Evolutionary conservation across 2,888 invertebrate species (phyloP).

Genomic region (Portevinia maculata): DNA sequence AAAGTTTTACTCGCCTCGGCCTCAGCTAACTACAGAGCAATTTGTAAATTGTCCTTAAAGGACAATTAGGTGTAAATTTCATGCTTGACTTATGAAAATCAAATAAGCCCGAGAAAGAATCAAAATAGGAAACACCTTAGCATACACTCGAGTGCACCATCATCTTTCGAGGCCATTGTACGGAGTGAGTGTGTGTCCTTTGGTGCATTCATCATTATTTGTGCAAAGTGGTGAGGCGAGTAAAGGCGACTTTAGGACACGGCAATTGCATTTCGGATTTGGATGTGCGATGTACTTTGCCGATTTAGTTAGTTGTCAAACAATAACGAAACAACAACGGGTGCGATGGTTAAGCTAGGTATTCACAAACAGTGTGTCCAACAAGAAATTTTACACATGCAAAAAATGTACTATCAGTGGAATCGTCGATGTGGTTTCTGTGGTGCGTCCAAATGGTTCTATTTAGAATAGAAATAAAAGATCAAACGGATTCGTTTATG

Average conservation of each 20-base stretch:
- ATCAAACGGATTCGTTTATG: too few relatives aligned
- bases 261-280: slow-evolving; percentile 32
- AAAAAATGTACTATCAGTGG: too few relatives aligned
- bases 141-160: slow-evolving; percentile 69
- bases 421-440: too few relatives aligned
- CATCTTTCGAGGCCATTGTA: slow-evolving; percentile 43
- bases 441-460: too few relatives aligned
- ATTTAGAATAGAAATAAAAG: too few relatives aligned
- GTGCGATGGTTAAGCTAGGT: slow-evolving; percentile 8
- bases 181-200: slow-evolving; percentile 32
- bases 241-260: slow-evolving; percentile 41
- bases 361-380: not conserved
- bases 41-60: slow-evolving; percentile 61
- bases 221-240: slow-evolving; percentile 42
- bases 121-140: slow-evolving; percentile 69
- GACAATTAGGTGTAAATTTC: slow-evolving; percentile 72
- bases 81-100: slow-evolving; percentile 73
- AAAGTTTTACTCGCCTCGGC: slow-evolving; percentile 41
- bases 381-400: not conserved
- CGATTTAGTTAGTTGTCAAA: slow-evolving; percentile 51
- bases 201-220: slow-evolving; percentile 6
- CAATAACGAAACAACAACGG: slow-evolving; percentile 47
- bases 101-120: slow-evolving; percentile 54
- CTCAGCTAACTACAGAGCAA: slow-evolving; percentile 52
- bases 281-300: slow-evolving; percentile 23